These are phyloP conservation scores for Macrotis lagotis DNA, from an alignment of 2,113 vertebrate genomes.

Conservation along the genomic window DNA sequence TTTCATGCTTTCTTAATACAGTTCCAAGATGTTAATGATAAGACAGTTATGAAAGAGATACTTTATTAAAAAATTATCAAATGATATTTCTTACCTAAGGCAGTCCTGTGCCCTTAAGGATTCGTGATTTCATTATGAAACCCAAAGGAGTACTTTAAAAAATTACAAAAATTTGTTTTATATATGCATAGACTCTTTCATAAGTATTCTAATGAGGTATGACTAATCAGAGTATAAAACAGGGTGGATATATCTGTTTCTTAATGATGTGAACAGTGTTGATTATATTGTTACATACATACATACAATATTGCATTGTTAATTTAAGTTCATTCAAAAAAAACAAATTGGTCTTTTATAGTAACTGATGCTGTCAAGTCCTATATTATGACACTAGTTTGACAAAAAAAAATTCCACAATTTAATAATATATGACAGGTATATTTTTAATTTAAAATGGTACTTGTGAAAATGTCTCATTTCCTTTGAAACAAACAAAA, in stretches of 20 bases:
- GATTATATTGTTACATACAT: neutral
- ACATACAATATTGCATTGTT: neutral
- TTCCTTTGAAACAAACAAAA: neutral
- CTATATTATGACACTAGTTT: neutral
- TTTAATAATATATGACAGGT: neutral
- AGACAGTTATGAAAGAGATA: conserved; percentile 40
- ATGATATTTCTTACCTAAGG: neutral
- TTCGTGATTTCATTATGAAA: conserved; percentile 21
- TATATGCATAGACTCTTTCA: neutral
- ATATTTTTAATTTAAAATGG: neutral
- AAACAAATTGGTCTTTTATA: neutral
- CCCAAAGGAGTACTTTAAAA: neutral
- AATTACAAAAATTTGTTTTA: neutral
- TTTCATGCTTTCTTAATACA: conserved; percentile 17
- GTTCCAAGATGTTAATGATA: conserved; percentile 56
- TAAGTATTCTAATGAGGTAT: conserved; percentile 43
- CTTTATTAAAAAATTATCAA: conserved; percentile 64
- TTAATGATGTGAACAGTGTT: conserved; percentile 31
- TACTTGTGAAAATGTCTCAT: neutral
- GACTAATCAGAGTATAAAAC: neutral
- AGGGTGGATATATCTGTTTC: neutral
- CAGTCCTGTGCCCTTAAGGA: conserved; percentile 52
- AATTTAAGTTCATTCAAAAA: neutral
- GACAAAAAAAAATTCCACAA: neutral
- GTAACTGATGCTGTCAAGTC: neutral